Evolutionary conservation across 2,797 vertebrate genomes (phyloP), one percentile per base, ranked within the genome.

Genomic region (Phataginus tricuspis): DNA sequence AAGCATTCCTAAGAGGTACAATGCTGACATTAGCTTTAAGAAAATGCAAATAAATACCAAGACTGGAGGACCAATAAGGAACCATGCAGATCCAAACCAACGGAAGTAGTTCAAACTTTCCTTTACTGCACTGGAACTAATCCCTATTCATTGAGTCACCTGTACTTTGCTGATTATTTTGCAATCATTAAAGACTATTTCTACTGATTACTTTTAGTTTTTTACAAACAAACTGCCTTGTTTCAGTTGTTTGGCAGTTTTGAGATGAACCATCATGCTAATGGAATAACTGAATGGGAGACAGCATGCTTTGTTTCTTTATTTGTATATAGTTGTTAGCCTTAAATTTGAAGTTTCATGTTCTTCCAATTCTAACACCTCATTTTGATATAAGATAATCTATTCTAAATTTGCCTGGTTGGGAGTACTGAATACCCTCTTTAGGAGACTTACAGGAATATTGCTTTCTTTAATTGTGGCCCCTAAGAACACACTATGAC

Each of bases 291-390:
- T 29, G 7, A 84, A 66, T 55, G 8, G 13, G 34, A 80, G 61
- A 39, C 55, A 71, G 15, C 61, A 37, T 10, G 51, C 53, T 75
- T 77, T 94, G 83, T 16, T 4, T 16, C 89, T 95, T 75, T 29
- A 27, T 84, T 80, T 83, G 53, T 84, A 49, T 51, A 61, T 27
- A 53, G 11, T n/a, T 37, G 25, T 75, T 69, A 96, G 14, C 25
- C 34, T 94, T 61, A 91, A 86, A 93, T 68, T 3, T 72, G 59
- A 96, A 94, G 51, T 87, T 90, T 92, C 19, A 39, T 83, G 2
- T 92, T 94, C 80, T 90, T 90, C 27, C 6, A 29, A 0, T 63
- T 88, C 74, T 94, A 78, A 59, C 1, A 45, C 16, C 85, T 89
- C 18, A 49, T 55, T 80, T 31, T 55, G 25, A 4, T 66, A 8